Evolutionary conservation across 2,888 invertebrate genomes (phyloP), one percentile per base, ranked within the genome.

Genomic region (Cataglyphis altisquamis): DNA sequence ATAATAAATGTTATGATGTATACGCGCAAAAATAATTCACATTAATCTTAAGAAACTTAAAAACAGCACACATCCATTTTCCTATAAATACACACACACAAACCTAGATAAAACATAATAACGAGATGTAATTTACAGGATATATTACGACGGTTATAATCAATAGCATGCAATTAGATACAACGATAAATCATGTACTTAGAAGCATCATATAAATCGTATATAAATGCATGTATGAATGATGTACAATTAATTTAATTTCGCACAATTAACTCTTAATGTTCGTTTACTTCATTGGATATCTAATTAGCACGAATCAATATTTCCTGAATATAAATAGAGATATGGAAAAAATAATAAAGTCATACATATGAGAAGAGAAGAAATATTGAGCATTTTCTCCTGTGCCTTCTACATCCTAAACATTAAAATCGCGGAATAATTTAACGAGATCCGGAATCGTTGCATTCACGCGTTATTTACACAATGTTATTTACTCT

Each of bases 391-490:
- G 55, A 66, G 5, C n/a, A 29, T 39, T 1, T n/a, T 52, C 8
- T 2, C 8, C 8, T 18, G 3, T 18, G 8, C 39, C 55, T 10
- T 12, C 6, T n/a, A 25, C 36, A 21, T n/a, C 9, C 8, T 25
- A 41, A n/a, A 48, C 21, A 12, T 60, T 78, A 70, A 60, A 70
- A 12, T 78, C 18, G 60, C 60, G 25, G 70, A 80, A 80, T 36
- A 80, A 80, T 70, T 80, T 70, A 80, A 80, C 60, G 45, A 70
- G 70, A 41, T 60, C 12, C 25, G n/a, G 29, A 66, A 25, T 25
- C 21, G 29, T 29, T 41, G 15, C 25, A 45, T 45, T 25, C 15
- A n/a, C n/a, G 15, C 21, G 21, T 45, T 66, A 29, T 29, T 29
- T 29, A 29, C 29, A 41, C 39, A 55, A 78, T 21, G 57, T 68